Evolutionary conservation across 2,797 vertebrate species (phyloP).

Genomic region (Hoplostethus atlanticus): DNA sequence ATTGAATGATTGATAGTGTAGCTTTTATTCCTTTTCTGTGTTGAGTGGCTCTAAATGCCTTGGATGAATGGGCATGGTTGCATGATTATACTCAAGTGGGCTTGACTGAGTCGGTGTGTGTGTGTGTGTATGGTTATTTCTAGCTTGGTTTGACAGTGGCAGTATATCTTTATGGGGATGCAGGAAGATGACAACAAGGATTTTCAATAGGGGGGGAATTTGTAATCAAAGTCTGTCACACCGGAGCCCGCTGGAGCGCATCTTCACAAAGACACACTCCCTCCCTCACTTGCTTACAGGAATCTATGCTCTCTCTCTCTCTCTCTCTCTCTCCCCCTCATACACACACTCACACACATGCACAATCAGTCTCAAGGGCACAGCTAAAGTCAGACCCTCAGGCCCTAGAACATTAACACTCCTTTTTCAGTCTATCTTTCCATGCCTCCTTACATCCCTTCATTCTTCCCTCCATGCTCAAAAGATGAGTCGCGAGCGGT

Average conservation of each 20-base stretch:
- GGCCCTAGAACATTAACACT: constrained; percentile 72
- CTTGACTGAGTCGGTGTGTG: constrained; percentile 25
- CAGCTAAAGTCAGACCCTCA: constrained; percentile 72
- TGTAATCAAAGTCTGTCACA: constrained; percentile 50
- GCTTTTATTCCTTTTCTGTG: constrained; percentile 46
- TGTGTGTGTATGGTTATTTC: constrained; percentile 31
- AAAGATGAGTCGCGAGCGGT: constrained; percentile 46
- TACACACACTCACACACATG: constrained; percentile 33
- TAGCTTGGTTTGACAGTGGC: constrained; percentile 33
- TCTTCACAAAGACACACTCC: constrained; percentile 23
- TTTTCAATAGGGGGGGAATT: constrained; percentile 31
- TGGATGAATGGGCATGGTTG: constrained; percentile 37
- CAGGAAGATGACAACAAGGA: constrained; percentile 25
- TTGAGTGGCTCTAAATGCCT: constrained; percentile 48
- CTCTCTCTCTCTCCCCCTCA: neutral
- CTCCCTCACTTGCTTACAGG: constrained; percentile 15
- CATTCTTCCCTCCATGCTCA: constrained; percentile 54
- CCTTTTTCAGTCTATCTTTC: constrained; percentile 68
- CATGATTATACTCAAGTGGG: constrained; percentile 45
- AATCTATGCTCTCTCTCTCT: neutral
- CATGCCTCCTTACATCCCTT: constrained; percentile 60
- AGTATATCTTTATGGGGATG: constrained; percentile 34
- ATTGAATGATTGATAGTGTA: constrained; percentile 60
- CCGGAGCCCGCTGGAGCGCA: constrained; percentile 18
- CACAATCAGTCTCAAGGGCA: constrained; percentile 77